Conservation (phyloP, 2,888 invertebrate genomes). For the Pyrocoelia pectoralis region DNA sequence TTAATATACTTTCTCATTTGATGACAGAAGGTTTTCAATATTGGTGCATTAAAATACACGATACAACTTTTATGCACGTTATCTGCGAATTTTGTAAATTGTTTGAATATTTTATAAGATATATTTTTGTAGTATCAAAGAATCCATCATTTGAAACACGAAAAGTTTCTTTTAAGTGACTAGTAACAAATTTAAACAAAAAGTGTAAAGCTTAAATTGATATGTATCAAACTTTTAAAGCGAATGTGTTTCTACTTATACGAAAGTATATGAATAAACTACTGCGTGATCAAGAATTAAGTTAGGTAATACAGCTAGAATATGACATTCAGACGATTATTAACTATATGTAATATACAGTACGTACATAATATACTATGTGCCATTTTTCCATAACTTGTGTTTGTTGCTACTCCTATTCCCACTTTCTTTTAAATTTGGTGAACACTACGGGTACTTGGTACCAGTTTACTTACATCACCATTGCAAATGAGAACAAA, state of each 20-base stretch:
- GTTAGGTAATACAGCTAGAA: slow-evolving; percentile 60
- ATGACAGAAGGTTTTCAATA: slow-evolving; percentile 46
- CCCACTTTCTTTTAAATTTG: not conserved
- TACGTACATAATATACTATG: slow-evolving; percentile 64
- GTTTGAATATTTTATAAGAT: slow-evolving; percentile 54
- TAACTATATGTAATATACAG: slow-evolving; percentile 63
- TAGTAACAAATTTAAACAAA: slow-evolving; percentile 46
- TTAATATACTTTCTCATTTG: slow-evolving; percentile 9
- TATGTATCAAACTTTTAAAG: slow-evolving; percentile 57
- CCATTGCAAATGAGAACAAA: too few species aligned
- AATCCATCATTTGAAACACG: slow-evolving; percentile 45
- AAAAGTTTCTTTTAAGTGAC: slow-evolving; percentile 46
- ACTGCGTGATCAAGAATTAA: slow-evolving; percentile 60
- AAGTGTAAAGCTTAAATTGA: slow-evolving; percentile 58
- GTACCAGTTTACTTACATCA: too few species aligned
- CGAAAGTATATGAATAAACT: slow-evolving; percentile 58
- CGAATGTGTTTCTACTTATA: slow-evolving; percentile 60
- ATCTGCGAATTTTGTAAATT: slow-evolving; percentile 54
- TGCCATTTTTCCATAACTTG: slow-evolving; percentile 57
- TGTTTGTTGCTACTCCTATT: slow-evolving; percentile 15
- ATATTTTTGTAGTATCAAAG: slow-evolving; percentile 57
- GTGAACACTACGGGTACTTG: too few species aligned
- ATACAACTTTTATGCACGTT: slow-evolving; percentile 40
- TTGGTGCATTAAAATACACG: slow-evolving; percentile 48
- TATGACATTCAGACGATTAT: slow-evolving; percentile 59